phyloP scores from a whole-genome alignment of 2,797 vertebrate genomes.

The Sphaeramia orbicularis region DNA sequence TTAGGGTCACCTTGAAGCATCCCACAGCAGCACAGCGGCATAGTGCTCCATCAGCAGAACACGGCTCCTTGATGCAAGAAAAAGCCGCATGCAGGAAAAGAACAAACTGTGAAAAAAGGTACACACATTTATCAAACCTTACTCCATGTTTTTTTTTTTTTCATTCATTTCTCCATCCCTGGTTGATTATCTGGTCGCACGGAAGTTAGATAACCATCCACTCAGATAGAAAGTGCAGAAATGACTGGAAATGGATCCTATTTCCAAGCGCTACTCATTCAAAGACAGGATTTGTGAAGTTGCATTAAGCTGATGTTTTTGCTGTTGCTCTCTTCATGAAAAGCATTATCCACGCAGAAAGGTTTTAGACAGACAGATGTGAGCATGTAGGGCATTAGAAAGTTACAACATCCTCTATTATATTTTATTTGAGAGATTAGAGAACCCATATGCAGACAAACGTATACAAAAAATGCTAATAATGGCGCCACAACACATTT shows the following conservation, averaged over 20 bases:
- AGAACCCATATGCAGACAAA: slow-evolving; percentile 11
- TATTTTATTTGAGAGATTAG: slow-evolving; percentile 39
- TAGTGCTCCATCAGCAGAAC: slow-evolving; percentile 45
- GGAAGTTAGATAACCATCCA: slow-evolving; percentile 57
- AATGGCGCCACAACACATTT: slow-evolving; percentile 3
- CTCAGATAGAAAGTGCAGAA: slow-evolving; percentile 29
- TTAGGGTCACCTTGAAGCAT: slow-evolving; percentile 49
- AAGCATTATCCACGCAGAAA: slow-evolving; percentile 39
- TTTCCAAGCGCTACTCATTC: slow-evolving; percentile 59
- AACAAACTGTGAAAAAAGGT: slow-evolving; percentile 15
- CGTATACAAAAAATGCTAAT: slow-evolving; percentile 15
- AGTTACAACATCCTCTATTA: slow-evolving; percentile 38
- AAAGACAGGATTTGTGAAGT: slow-evolving; percentile 54
- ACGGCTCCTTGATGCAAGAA: slow-evolving; percentile 16
- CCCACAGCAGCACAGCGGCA: slow-evolving; percentile 12
- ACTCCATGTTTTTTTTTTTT: no score
- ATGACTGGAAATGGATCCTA: slow-evolving; percentile 53
- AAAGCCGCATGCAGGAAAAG: slow-evolving; percentile 18
- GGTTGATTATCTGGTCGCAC: no score
- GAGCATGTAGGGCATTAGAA: slow-evolving; percentile 27
- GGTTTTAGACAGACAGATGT: slow-evolving; percentile 28
- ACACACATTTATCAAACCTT: slow-evolving; percentile 5
- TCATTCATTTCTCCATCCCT: no score
- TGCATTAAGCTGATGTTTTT: slow-evolving; percentile 62
- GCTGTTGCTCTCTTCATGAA: slow-evolving; percentile 51